Base-by-base conservation (phyloP, 2,797 vertebrate species). In the Microtus californicus region DNA sequence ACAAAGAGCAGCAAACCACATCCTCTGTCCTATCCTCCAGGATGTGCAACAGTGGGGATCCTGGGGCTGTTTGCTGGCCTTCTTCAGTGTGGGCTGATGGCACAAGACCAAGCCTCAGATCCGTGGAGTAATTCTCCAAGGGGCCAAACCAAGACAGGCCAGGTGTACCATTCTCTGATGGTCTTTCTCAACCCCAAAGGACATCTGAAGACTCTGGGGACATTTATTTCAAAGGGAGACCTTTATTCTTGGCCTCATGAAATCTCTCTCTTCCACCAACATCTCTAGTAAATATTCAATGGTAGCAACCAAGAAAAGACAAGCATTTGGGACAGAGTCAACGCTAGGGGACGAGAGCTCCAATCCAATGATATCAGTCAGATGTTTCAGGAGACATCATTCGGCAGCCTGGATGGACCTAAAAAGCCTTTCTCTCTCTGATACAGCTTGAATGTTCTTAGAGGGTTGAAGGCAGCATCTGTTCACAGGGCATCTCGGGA, bases 1-100 rank as follows among this genome's bases (percentile, higher is more conserved):
- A 97, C 97, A 96, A 87, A 96, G 94, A 56, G 93, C 63, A 96
- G 96, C 88, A 94, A 96, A 97, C 97, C 97, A 97, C 97, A 96
- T 97, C 97, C 97, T 97, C 96, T 91, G 63, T 43, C 90, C 67
- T 69, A 51, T 92, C 96, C 81, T 88, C 85, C 45, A 87, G 96
- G 94, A 96, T 73, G 0, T 34, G 86, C 69, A 89, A 11, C 74
- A 48, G 85, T 14, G 45, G 51, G 82, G 92, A 88, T 85, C 51
- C 15, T 21, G 79, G 94, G 74, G 59, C 21, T 93, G 90, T 92
- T 78, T 94, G 59, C 90, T 80, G 87, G 74, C 81, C 51, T 95
- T 93, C 92, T 40, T 54, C 90, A 13, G 45, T 40, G 93, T 93
- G 85, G 97, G 92, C 90, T 73, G 90, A 79, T 89, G 97, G 97